phyloP scores from a whole-genome alignment of 2,888 invertebrate species.

The Eupeodes latifasciatus region DNA sequence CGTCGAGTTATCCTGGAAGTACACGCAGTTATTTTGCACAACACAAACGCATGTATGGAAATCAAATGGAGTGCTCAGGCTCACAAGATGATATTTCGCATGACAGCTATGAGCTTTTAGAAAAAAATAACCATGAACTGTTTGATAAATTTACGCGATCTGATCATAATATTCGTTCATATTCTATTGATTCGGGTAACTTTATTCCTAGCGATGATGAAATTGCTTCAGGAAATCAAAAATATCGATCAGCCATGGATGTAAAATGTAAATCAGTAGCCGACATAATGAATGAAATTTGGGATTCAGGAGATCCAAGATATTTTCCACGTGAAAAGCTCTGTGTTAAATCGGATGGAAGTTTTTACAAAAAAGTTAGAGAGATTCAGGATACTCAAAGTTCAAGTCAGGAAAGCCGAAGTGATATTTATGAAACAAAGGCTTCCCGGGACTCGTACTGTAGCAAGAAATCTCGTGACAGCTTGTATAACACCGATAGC shows the following conservation, averaged over 20 bases:
- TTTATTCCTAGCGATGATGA: conserved; percentile 91
- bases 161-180: conserved; percentile 87
- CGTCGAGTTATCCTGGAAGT: conserved; percentile 94
- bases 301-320: conserved; percentile 91
- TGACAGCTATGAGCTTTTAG: conserved; percentile 94
- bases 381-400: conserved; percentile 87
- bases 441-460: conserved; percentile 88
- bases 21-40: conserved; percentile 86
- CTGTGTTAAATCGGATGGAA: conserved; percentile 90
- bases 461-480: conserved; percentile 88
- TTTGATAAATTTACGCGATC: conserved; percentile 82
- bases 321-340: conserved; percentile 89
- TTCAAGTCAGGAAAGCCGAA: conserved; percentile 89
- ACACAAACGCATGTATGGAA: conserved; percentile 85
- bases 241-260: conserved; percentile 86
- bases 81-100: conserved; percentile 95
- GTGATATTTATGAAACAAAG: conserved; percentile 89
- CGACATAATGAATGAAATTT: conserved; percentile 90
- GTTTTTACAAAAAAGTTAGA: conserved; percentile 89
- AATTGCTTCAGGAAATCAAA: conserved; percentile 86
- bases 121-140: conserved; percentile 87
- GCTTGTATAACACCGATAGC: conserved; percentile 88
- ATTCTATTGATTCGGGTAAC: conserved; percentile 91
- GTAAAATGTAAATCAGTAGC: conserved; percentile 88
- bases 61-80: conserved; percentile 85